Percentiles rank a stretch among this genome's conserved stretches.
Conservation (phyloP, 2,797 vertebrate species). For the Brachymystax lenok region DNA sequence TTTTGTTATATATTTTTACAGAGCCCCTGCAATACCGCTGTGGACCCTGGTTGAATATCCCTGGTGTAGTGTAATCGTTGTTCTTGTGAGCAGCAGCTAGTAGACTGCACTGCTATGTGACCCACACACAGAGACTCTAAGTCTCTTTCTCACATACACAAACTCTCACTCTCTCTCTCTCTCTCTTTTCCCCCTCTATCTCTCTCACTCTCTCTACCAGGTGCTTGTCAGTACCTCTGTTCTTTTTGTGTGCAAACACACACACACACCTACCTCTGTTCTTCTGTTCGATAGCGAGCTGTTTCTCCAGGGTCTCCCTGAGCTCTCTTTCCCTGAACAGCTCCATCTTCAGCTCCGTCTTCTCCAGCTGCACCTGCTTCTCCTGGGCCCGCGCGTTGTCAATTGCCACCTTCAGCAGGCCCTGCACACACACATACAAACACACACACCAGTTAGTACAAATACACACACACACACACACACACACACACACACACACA, state of each 20-base stretch:
- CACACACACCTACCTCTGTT: conserved; percentile 86
- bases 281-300: conserved; percentile 97
- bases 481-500: background rate
- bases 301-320: conserved; percentile 97
- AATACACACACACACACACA: conserved; percentile 5
- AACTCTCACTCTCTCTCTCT: no score
- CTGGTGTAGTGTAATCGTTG: background rate
- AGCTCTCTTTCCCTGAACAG: conserved; percentile 97
- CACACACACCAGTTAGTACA: conserved; percentile 20
- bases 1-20: no score
- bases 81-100: background rate
- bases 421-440: conserved; percentile 71
- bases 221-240: no score
- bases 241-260: background rate
- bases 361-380: conserved; percentile 99
- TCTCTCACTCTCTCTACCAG: background rate
- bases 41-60: no score
- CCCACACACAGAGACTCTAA: no score
- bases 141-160: no score
- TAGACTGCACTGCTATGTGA: background rate
- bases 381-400: conserved; percentile 99
- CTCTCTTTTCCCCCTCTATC: background rate
- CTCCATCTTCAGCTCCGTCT: conserved; percentile 99
- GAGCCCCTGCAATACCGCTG: no score
- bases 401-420: conserved; percentile 97